Percentiles rank a stretch among this genome's conserved stretches.
Evolutionary conservation across 1,140 invertebrate genomes (phyloP).

Genomic region (Littorina saxatilis): DNA sequence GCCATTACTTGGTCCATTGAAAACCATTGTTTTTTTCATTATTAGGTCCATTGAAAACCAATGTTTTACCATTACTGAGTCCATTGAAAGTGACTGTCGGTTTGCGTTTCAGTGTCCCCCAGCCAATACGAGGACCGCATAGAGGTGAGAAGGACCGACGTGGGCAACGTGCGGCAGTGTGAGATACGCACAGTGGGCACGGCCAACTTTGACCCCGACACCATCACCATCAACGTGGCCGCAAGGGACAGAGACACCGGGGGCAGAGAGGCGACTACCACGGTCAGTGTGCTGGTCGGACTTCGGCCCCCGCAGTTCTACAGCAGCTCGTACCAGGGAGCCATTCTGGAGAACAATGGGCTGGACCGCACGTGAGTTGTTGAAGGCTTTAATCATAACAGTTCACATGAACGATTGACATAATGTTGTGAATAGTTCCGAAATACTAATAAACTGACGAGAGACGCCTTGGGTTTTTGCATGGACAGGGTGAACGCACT

Average conservation of each 20-base stretch:
- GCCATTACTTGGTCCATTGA: too few species aligned
- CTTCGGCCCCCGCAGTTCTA: conserved; percentile 59
- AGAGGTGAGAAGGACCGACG: background rate
- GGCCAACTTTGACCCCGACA: background rate
- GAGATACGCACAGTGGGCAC: background rate
- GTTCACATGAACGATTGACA: background rate
- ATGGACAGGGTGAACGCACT: background rate
- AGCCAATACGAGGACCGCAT: background rate
- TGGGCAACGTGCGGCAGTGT: background rate
- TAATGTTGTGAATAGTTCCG: background rate
- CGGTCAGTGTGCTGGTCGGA: conserved; percentile 54
- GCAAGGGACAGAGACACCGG: conserved; percentile 44
- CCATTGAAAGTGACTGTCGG: too few species aligned
- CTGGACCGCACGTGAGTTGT: conserved; percentile 53
- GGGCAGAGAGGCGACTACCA: background rate
- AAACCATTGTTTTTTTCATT: too few species aligned
- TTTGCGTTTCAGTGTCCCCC: conserved; percentile 6
- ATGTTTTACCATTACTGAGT: too few species aligned
- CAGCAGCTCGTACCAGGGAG: conserved; percentile 51
- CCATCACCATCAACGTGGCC: background rate
- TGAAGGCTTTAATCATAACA: background rate
- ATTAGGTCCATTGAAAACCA: too few species aligned
- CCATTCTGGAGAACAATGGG: conserved; percentile 57
- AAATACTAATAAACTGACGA: background rate
- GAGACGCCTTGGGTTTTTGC: background rate